Evolutionary conservation across 2,888 invertebrate genomes (phyloP).

Genomic region (Augiades crinisus): DNA sequence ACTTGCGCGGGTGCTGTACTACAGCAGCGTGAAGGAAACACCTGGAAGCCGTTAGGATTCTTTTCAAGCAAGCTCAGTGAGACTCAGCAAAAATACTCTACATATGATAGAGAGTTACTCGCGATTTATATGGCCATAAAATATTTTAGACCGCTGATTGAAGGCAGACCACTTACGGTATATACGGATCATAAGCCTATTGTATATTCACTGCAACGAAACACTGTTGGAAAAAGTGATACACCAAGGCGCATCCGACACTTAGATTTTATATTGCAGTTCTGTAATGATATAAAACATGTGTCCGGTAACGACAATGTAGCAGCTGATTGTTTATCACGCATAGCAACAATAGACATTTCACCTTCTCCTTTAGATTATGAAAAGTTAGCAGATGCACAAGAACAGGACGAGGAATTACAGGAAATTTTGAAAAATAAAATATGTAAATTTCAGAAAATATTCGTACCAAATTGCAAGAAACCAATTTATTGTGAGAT

Average conservation of each 20-base stretch:
- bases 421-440: background rate
- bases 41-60: background rate
- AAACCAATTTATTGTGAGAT: slow-evolving; percentile 4
- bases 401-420: background rate
- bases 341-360: background rate
- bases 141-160: background rate
- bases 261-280: background rate
- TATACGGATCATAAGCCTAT: slow-evolving; percentile 1
- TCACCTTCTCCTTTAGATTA: background rate
- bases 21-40: background rate
- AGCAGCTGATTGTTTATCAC: background rate
- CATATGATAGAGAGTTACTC: background rate
- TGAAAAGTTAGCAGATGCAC: background rate
- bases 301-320: background rate
- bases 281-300: background rate
- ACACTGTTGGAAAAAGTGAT: background rate
- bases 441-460: background rate
- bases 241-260: background rate
- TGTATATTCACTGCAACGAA: background rate
- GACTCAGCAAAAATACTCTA: background rate
- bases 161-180: background rate
- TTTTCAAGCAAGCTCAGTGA: background rate
- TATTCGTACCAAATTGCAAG: background rate
- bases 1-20: background rate
- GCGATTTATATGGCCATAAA: slow-evolving; percentile 1